Evolutionary conservation across 2,113 vertebrate genomes (phyloP), one percentile per base, ranked within the genome.

Genomic region (Ameiurus melas): DNA sequence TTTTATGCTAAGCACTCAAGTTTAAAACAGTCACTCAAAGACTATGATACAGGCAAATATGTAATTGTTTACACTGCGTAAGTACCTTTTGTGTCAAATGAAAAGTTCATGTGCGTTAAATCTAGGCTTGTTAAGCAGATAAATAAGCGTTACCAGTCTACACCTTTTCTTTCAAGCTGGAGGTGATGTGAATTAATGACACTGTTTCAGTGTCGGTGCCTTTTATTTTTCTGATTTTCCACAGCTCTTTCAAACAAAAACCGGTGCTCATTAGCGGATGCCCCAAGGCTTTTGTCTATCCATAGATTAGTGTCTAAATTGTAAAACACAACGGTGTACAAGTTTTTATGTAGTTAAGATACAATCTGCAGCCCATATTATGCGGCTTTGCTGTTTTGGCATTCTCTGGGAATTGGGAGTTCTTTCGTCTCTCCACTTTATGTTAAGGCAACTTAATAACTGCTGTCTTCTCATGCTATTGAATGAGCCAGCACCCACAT

Each of bases 391-490:
- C 27, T 81, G 19, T 68, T 84, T 43, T 84, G 22, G 12, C n/a
- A 66, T 19, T 78, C 66, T 47, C 22, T 81, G 70, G 81, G 33
- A 79, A n/a, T n/a, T n/a, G n/a, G n/a, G n/a, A n/a, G n/a, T 71
- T 43, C 30, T 62, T n/a, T 33, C 83, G 70, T 91, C 81, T 75
- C 86, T 89, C 62, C 75, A 79, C n/a, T 64, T 89, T 64, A 30
- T 20, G 25, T 87, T 82, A 78, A 89, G 88, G 81, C 84, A 90
- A 87, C 77, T 85, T 33, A 55, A 89, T 91, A 91, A 93, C 91
- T 89, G 57, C 64, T 83, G 71, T 81, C 73, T 71, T 89, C 81
- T 85, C 58, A 83, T 73, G 87, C 25, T 88, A 86, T 89, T 90
- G 86, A 90, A 88, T 90, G 90, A 83, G 84, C 75, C 90, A 92